Evolutionary conservation across 2,888 invertebrate species (phyloP).

Genomic region (Agonopterix arenella): DNA sequence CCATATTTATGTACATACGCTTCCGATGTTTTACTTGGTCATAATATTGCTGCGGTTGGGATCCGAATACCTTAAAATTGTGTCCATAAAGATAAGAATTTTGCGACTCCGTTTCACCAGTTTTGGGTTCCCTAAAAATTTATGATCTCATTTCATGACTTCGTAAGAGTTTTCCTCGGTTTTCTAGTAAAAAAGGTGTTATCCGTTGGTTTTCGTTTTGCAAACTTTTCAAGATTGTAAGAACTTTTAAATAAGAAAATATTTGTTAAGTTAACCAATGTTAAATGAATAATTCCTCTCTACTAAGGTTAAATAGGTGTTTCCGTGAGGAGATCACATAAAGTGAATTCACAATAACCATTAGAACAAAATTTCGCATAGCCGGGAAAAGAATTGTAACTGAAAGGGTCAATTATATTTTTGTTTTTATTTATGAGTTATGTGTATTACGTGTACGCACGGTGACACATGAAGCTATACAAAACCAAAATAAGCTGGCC

Average conservation of each 20-base stretch:
- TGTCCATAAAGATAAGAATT: conserved; percentile 54
- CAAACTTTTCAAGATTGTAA: conserved; percentile 10
- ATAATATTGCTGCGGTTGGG: conserved; percentile 26
- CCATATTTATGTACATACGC: conserved; percentile 19
- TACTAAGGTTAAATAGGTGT: no score
- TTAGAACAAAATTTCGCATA: no score
- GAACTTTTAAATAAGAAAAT: conserved; percentile 1
- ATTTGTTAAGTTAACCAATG: no score
- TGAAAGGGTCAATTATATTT: no score
- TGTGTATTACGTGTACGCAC: no score
- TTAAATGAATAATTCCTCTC: no score
- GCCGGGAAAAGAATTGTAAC: no score
- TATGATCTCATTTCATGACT: conserved; percentile 50
- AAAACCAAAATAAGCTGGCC: no score
- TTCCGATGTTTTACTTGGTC: conserved; percentile 26
- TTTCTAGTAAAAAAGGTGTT: conserved; percentile 28
- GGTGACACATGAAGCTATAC: no score
- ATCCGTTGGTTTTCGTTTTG: conserved; percentile 14
- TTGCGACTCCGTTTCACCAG: conserved; percentile 43
- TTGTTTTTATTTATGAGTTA: no score
- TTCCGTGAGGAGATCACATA: no score
- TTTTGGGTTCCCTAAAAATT: conserved; percentile 43
- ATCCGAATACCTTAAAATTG: conserved; percentile 51
- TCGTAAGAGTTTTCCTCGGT: conserved; percentile 38
- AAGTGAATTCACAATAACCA: no score